Evolutionary conservation across 2,888 invertebrate species (phyloP).

Genomic region (Xylocampa areola): DNA sequence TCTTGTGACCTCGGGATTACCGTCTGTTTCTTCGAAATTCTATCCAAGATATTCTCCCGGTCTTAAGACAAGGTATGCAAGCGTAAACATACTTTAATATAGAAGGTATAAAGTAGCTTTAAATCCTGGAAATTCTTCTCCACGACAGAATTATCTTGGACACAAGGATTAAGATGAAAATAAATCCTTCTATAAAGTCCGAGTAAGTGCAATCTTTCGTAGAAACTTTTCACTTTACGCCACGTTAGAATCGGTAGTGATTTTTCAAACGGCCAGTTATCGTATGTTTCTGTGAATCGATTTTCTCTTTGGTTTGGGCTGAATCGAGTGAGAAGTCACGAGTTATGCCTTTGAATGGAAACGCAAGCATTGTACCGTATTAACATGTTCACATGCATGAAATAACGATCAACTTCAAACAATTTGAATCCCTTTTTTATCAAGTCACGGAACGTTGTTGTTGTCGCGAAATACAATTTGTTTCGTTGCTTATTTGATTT

Average conservation of each 20-base stretch:
- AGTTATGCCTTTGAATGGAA: constrained; percentile 49
- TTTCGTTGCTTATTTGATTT: constrained; percentile 36
- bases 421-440: constrained; percentile 48
- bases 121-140: constrained; percentile 33
- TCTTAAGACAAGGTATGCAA: constrained; percentile 16
- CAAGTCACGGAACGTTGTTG: constrained; percentile 37
- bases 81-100: no score
- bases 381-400: constrained; percentile 52
- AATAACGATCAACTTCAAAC: constrained; percentile 57
- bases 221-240: constrained; percentile 55
- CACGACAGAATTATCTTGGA: constrained; percentile 49
- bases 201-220: constrained; percentile 46
- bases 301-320: constrained; percentile 44
- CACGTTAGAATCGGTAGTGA: constrained; percentile 55
- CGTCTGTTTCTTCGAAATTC: constrained; percentile 19
- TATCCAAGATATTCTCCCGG: constrained; percentile 4
- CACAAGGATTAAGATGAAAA: constrained; percentile 64
- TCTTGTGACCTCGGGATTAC: constrained; percentile 5
- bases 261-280: constrained; percentile 59
- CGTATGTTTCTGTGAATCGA: constrained; percentile 52
- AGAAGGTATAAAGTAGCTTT: constrained; percentile 21
- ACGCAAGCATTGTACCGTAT: constrained; percentile 53
- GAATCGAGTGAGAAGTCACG: constrained; percentile 51
- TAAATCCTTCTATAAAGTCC: constrained; percentile 61
- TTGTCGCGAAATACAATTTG: constrained; percentile 27